Evolutionary conservation across 2,113 vertebrate species (phyloP).

Genomic region (Raja brachyura): DNA sequence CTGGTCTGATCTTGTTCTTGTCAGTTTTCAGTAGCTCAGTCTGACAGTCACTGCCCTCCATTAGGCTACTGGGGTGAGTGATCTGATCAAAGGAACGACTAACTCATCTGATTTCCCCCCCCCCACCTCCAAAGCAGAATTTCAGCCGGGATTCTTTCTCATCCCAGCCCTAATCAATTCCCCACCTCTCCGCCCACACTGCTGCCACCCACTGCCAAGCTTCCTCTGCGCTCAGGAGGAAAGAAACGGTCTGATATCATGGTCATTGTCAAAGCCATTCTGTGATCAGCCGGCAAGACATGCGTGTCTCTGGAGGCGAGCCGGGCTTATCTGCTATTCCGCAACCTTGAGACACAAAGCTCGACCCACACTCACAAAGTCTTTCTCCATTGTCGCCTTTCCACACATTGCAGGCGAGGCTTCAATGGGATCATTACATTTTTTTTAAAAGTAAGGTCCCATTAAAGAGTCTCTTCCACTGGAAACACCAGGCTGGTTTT

Average conservation of each 20-base stretch:
- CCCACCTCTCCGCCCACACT: background rate
- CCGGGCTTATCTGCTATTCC: background rate
- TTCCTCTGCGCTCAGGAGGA: constrained; percentile 21
- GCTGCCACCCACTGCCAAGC: constrained; percentile 29
- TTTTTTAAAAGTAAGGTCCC: background rate
- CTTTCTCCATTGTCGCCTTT: background rate
- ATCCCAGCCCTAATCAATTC: background rate
- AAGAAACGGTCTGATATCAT: background rate
- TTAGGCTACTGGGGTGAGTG: constrained; percentile 1
- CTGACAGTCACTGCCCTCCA: constrained; percentile 24
- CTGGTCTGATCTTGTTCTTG: constrained; percentile 33
- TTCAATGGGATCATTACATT: background rate
- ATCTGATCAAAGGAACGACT: constrained; percentile 25
- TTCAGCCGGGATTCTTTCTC: background rate
- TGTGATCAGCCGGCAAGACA: constrained; percentile 23
- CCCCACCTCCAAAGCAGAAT: background rate
- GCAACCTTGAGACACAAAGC: background rate
- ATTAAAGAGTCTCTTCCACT: background rate
- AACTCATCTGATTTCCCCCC: constrained; percentile 36
- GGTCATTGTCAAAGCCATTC: constrained; percentile 36
- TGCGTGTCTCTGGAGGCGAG: background rate
- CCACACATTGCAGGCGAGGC: background rate
- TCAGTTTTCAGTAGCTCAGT: background rate
- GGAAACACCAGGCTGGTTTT: background rate
- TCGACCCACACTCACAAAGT: background rate